These are phyloP conservation scores for Drosophila multiciliata DNA, from an alignment of 2,888 invertebrate genomes.

Conservation along the genomic window DNA sequence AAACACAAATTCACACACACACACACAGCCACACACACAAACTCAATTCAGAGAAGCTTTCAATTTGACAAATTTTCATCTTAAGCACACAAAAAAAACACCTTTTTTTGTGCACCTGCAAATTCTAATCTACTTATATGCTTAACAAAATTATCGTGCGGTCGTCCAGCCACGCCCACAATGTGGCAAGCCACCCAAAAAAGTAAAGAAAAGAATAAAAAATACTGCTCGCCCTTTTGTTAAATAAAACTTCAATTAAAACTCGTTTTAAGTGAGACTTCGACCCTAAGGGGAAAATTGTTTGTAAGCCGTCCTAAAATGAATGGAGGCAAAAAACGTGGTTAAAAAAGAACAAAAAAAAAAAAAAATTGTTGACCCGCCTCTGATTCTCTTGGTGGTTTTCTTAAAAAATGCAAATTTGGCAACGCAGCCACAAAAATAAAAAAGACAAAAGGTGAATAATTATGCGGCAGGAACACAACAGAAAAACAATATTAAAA, in stretches of 20 bases:
- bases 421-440: conserved; percentile 41
- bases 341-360: conserved; percentile 34
- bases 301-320: conserved; percentile 60
- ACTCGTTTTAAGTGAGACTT: conserved; percentile 60
- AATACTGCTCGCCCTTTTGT: conserved; percentile 52
- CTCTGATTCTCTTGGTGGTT: conserved; percentile 52
- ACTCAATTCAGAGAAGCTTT: conserved; percentile 58
- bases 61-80: conserved; percentile 75
- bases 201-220: background rate
- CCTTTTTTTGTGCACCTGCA: conserved; percentile 57
- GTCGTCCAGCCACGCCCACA: conserved; percentile 50
- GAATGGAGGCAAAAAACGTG: conserved; percentile 41
- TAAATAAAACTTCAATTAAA: conserved; percentile 79
- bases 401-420: conserved; percentile 76
- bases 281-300: conserved; percentile 44
- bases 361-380: conserved; percentile 28
- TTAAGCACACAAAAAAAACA: conserved; percentile 19
- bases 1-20: conserved; percentile 16
- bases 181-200: conserved; percentile 16
- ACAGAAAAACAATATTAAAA: conserved; percentile 14
- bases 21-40: conserved; percentile 5
- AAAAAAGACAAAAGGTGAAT: conserved; percentile 58
- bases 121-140: conserved; percentile 78
- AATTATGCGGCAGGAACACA: conserved; percentile 56
- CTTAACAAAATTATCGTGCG: conserved; percentile 76